A percentile compares a stretch with the other conserved stretches of the same genome.
Conservation (phyloP, 2,113 vertebrate species). For the Peromyscus californicus region DNA sequence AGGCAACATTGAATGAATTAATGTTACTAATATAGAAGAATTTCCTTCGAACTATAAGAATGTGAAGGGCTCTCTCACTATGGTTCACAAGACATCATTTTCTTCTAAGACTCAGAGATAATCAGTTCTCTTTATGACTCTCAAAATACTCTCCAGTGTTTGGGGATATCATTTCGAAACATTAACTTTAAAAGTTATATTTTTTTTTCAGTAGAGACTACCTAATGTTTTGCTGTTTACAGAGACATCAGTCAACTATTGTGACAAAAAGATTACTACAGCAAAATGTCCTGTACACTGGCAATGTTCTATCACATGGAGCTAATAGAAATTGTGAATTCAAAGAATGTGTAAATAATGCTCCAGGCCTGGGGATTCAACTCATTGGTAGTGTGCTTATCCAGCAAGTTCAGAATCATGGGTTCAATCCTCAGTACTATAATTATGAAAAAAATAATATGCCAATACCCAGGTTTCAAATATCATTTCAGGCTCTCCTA, state of each 20-base stretch:
- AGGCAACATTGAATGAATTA: not conserved
- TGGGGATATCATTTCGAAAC: not conserved
- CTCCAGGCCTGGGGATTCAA: not conserved
- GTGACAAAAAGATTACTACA: not conserved
- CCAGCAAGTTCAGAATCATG: not conserved
- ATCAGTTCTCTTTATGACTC: not conserved
- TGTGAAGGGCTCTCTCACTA: not conserved
- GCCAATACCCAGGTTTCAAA: not conserved
- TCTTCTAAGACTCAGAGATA: not conserved
- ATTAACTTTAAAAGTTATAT: not conserved
- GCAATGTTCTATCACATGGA: not conserved
- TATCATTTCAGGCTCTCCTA: not conserved
- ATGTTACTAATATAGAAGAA: not conserved
- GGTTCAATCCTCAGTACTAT: not conserved
- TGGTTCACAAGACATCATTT: not conserved
- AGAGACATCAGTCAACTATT: not conserved
- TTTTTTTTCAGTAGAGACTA: not conserved
- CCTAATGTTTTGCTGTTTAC: not conserved
- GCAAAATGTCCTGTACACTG: not conserved
- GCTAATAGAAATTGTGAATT: not conserved
- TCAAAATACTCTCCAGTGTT: not conserved
- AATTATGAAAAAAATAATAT: not conserved
- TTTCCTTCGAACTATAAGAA: not conserved
- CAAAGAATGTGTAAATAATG: not conserved
- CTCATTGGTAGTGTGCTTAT: not conserved